Conservation (phyloP, 2,797 vertebrate genomes). For the Picus viridis region DNA sequence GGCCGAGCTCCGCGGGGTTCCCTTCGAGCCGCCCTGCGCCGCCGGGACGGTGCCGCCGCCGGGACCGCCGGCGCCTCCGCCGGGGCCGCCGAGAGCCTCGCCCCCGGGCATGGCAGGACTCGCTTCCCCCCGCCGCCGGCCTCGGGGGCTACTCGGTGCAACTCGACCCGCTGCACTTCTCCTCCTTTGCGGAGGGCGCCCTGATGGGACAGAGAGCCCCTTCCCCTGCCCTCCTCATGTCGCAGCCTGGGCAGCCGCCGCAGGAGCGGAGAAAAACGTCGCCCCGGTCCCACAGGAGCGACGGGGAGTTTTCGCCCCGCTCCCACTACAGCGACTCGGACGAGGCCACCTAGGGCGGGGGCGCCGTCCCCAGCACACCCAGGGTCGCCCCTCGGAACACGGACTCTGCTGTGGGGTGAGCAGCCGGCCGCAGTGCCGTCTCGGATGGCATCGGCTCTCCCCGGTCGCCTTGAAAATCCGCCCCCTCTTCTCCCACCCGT, state of each 20-base stretch:
- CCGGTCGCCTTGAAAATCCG: background rate
- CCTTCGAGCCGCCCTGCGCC: conserved; percentile 51
- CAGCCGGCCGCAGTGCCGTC: background rate
- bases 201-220: conserved; percentile 84
- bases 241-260: conserved; percentile 70
- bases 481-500: background rate
- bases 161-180: conserved; percentile 82
- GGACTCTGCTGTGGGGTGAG: background rate
- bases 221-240: conserved; percentile 76
- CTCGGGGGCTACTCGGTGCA: conserved; percentile 76
- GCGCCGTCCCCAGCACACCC: background rate
- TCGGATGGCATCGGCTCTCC: background rate
- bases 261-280: conserved; percentile 86
- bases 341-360: conserved; percentile 80
- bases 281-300: conserved; percentile 89
- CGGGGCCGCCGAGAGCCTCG: conserved; percentile 61
- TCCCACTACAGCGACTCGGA: conserved; percentile 99
- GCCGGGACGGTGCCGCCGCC: background rate
- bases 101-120: conserved; percentile 78
- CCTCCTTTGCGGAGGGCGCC: conserved; percentile 80
- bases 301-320: conserved; percentile 94
- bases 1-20: conserved; percentile 24
- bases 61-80: background rate
- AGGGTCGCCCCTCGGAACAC: background rate
- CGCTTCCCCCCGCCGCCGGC: conserved; percentile 62